Conservation (phyloP, 23 tunicate species). For the Ciona savignyi region DNA sequence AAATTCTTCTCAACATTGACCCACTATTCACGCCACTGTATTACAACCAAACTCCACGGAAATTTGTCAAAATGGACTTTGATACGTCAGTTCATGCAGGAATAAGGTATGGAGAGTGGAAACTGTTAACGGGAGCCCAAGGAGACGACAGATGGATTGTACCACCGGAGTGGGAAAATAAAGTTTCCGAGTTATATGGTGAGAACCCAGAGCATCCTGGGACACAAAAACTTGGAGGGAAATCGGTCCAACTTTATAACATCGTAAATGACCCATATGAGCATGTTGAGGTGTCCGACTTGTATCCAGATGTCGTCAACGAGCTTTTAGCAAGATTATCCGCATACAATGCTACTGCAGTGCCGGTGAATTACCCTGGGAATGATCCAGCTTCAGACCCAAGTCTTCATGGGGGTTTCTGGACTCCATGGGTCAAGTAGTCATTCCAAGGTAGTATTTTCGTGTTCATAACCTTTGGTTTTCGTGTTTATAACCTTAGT, state of each 20-base stretch:
- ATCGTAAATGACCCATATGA: constrained; percentile 78
- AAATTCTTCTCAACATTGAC: constrained; percentile 75
- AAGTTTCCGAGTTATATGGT: not conserved
- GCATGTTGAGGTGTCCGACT: constrained; percentile 51
- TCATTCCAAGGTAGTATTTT: too few species aligned
- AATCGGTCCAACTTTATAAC: constrained; percentile 51
- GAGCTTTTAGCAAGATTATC: constrained; percentile 33
- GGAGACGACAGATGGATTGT: constrained; percentile 60
- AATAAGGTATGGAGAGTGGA: constrained; percentile 76
- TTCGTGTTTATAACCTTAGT: too few species aligned
- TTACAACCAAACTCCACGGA: not conserved
- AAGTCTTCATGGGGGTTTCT: constrained; percentile 66
- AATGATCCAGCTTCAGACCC: constrained; percentile 60
- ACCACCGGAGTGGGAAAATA: constrained; percentile 59
- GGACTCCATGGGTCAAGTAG: constrained; percentile 89
- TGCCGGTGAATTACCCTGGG: constrained; percentile 62
- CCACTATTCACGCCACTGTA: constrained; percentile 31
- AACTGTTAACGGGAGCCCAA: constrained; percentile 75
- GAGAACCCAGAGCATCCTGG: constrained; percentile 22
- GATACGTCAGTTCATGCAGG: constrained; percentile 76
- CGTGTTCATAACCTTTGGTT: too few species aligned
- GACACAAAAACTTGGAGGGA: not conserved
- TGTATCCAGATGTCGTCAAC: constrained; percentile 52
- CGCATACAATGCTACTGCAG: constrained; percentile 67
- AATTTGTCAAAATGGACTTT: constrained; percentile 22